Evolutionary conservation across 2,113 vertebrate species (phyloP).

Genomic region (Progne subis): DNA sequence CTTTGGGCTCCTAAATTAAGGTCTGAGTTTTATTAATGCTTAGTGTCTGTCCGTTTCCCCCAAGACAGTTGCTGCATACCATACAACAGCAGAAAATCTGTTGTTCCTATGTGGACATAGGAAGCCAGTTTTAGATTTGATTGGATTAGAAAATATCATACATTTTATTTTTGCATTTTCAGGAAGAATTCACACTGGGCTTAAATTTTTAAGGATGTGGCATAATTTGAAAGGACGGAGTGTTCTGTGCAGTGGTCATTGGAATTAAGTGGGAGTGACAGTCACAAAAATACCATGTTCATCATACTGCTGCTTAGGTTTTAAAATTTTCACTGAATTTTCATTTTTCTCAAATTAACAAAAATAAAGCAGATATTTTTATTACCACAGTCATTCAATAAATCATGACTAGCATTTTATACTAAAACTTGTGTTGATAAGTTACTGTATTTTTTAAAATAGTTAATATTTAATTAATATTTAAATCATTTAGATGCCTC

Average conservation of each 20-base stretch:
- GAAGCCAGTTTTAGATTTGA: neutral
- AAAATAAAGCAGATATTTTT: neutral
- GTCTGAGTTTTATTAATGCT: neutral
- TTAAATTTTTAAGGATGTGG: neutral
- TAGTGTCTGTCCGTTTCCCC: neutral
- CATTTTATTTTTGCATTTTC: neutral
- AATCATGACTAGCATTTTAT: neutral
- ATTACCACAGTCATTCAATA: neutral
- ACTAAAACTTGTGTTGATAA: neutral
- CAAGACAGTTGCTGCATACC: neutral
- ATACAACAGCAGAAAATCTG: neutral
- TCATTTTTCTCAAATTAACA: neutral
- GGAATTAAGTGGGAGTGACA: neutral
- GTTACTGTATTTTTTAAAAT: neutral
- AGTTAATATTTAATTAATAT: neutral
- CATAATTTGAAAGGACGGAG: neutral
- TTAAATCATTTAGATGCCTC: neutral
- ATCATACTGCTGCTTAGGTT: neutral
- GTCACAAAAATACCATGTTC: neutral
- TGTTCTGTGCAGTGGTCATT: neutral
- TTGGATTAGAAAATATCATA: neutral
- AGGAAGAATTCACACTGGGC: neutral
- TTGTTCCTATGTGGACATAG: neutral
- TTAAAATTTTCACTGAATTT: neutral
- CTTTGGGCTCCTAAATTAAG: neutral